phyloP scores from a whole-genome alignment of 2,797 vertebrate genomes.

The Fundulus diaphanus region DNA sequence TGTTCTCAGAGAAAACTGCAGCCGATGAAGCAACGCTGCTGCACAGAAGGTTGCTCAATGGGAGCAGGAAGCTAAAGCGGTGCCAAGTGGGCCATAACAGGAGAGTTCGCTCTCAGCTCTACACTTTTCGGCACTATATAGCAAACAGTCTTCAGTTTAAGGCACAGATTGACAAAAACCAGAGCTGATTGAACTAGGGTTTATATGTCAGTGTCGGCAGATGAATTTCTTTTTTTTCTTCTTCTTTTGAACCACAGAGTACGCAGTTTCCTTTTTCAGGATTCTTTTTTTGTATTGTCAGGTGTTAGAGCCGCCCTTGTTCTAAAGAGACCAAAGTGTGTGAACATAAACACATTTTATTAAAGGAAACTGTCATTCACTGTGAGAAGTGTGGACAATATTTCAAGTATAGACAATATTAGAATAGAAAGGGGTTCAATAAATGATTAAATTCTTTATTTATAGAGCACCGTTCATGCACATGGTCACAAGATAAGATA shows the following conservation, averaged over 20 bases:
- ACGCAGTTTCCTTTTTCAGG: background rate
- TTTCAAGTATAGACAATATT: background rate
- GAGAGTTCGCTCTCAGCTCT: conserved; percentile 23
- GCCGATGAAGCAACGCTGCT: background rate
- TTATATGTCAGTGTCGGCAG: background rate
- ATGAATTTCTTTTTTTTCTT: background rate
- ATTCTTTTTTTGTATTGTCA: background rate
- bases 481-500: background rate
- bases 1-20: background rate
- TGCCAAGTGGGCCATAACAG: conserved; percentile 46
- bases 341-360: background rate
- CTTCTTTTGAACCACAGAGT: background rate
- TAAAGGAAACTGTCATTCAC: background rate
- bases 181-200: background rate
- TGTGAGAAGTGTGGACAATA: background rate
- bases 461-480: background rate
- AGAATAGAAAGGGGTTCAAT: background rate
- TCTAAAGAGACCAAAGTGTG: background rate
- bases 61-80: conserved; percentile 37
- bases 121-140: background rate
- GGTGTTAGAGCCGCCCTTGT: background rate
- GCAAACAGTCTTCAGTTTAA: background rate
- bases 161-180: background rate
- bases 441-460: background rate
- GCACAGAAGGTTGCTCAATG: conserved; percentile 19